Conservation (phyloP, 2,113 vertebrate genomes). For the Cryptotis parvus region DNA sequence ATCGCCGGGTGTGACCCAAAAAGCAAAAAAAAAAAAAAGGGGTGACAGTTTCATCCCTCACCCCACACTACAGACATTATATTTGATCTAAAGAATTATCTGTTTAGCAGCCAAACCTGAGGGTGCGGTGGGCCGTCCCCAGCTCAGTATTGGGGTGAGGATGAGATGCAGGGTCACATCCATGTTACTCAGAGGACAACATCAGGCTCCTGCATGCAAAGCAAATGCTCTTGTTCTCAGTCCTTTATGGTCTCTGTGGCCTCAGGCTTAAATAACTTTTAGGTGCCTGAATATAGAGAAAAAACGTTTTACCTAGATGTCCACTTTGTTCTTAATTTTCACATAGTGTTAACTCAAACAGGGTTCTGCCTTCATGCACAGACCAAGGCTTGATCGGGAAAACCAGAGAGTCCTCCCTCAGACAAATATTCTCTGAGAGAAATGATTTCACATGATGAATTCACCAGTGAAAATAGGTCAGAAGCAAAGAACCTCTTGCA, state of each 20-base stretch:
- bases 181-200: no score
- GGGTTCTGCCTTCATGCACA: background rate
- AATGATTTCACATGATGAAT: constrained; percentile 42
- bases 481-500: background rate
- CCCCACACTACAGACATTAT: background rate
- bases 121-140: no score
- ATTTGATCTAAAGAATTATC: background rate
- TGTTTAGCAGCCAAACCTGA: background rate
- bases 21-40: no score
- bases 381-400: background rate
- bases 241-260: background rate
- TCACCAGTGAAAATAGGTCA: background rate
- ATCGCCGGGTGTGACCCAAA: no score
- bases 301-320: background rate
- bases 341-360: background rate
- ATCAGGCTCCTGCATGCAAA: background rate
- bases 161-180: no score
- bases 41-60: background rate
- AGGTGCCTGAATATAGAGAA: background rate
- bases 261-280: background rate
- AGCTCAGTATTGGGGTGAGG: no score
- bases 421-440: constrained; percentile 22
- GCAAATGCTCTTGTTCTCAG: background rate
- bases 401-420: background rate
- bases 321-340: background rate